These are phyloP conservation scores for Phanerotoma sp. DNA, from an alignment of 2,888 invertebrate species.

Conservation along the genomic window DNA sequence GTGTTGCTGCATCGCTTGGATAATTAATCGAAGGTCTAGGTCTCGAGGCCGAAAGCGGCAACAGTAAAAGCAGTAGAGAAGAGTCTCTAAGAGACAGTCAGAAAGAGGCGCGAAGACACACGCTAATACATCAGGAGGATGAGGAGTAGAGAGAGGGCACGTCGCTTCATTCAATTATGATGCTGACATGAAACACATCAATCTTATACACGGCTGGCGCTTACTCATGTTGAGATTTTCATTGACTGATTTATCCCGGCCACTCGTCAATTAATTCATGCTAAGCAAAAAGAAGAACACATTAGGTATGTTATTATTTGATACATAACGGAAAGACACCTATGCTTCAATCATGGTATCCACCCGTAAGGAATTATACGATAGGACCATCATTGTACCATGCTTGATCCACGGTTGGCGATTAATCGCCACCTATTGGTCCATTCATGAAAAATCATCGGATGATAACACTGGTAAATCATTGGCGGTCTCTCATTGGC, in stretches of 20 bases:
- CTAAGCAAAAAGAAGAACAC: background rate
- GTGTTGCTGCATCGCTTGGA: slow-evolving; percentile 38
- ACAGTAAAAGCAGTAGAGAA: slow-evolving; percentile 34
- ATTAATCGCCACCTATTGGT: no score
- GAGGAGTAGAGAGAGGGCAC: no score
- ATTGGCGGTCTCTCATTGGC: no score
- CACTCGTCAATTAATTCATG: no score
- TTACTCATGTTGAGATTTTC: slow-evolving; percentile 27
- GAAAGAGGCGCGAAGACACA: slow-evolving; percentile 26
- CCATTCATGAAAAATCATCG: no score
- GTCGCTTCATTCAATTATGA: slow-evolving; percentile 55
- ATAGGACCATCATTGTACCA: no score
- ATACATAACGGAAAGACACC: no score
- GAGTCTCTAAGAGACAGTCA: slow-evolving; percentile 34
- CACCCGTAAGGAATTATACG: no score
- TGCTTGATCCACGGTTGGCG: no score
- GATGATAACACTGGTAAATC: no score
- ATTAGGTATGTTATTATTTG: slow-evolving; percentile 7
- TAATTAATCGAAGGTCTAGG: slow-evolving; percentile 51
- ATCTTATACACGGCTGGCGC: slow-evolving; percentile 39
- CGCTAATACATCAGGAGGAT: slow-evolving; percentile 40
- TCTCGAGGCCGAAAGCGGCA: slow-evolving; percentile 37
- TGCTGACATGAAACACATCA: slow-evolving; percentile 53
- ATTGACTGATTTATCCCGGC: background rate
- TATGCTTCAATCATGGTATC: no score